Base-by-base conservation (phyloP, 2,113 vertebrate genomes). In the Crotophaga sulcirostris region DNA sequence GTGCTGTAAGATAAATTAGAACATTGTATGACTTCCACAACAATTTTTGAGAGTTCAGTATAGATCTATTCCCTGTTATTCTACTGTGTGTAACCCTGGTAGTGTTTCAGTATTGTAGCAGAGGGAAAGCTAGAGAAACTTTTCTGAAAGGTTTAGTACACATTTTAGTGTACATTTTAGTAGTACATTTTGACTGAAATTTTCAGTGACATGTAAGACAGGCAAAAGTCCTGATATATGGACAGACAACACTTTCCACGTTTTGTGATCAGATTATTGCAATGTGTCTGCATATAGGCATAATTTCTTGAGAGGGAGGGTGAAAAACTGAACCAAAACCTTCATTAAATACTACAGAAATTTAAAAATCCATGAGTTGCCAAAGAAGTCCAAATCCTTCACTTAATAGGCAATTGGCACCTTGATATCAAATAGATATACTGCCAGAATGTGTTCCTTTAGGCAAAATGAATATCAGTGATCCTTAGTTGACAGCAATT, bases 401-500 rank as follows among this genome's bases (percentile, higher is more conserved):
- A 87, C 88, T 74, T 38, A 90, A 74, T 45, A 91, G 55, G 66
- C 67, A 91, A 86, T 31, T 91, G 54, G 13, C 42, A 96, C 12
- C 51, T 87, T 90, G 78, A 88, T 96, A 94, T 90, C 67, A 67
- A 85, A 88, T 49, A 87, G 51, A 88, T 93, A 85, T 58, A 77
- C 38, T 92, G 29, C 44, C 38, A 90, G 47, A 34, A 86, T 80
- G 13, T 58, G 52, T 67, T 73, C 70, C 85, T 81, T 80, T 86
- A 88, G 78, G 95, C 75, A 86, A 95, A 94, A 88, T 29, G 6
- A 90, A 88, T 90, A 77, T 80, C 87, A 92, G 52, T 90, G 90
- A 91, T 91, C 38, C 38, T 80, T 83, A 81, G 51, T 81, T 96
- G 94, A 88, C 84, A 95, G 79, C 56, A 93, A 83, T 81, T 93